Conservation (phyloP, 2,113 vertebrate genomes). For the Otus sunia region DNA sequence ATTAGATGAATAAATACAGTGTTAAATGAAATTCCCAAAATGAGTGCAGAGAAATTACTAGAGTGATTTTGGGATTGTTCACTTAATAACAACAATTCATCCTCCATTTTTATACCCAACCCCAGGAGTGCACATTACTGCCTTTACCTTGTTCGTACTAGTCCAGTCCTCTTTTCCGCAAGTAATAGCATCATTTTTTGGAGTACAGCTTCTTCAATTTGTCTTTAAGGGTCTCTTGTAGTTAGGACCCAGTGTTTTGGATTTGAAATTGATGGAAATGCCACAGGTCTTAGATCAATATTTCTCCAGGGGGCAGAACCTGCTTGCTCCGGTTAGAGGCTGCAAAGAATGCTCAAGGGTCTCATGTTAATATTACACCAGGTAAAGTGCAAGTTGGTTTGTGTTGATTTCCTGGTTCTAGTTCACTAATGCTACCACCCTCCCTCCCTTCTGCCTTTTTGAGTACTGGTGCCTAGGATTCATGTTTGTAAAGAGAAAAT, state of each 20-base stretch:
- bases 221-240: background rate
- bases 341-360: background rate
- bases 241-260: background rate
- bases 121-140: background rate
- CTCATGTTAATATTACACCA: background rate
- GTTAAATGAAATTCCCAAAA: constrained; percentile 6
- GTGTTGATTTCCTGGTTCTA: constrained; percentile 1
- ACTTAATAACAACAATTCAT: background rate
- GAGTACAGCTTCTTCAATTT: background rate
- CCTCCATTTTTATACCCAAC: background rate
- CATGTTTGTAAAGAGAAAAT: background rate
- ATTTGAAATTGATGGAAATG: background rate
- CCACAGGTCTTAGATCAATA: background rate
- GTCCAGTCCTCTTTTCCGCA: background rate
- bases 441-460: background rate
- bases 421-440: background rate
- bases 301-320: background rate
- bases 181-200: background rate
- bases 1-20: background rate
- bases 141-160: background rate
- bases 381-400: background rate
- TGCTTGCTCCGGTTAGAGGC: background rate
- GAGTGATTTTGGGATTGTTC: constrained; percentile 13
- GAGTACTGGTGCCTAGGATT: background rate
- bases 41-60: background rate